Percentiles rank a stretch among this genome's conserved stretches.
Conservation (phyloP, 2,888 invertebrate species). For the Sicus ferrugineus region DNA sequence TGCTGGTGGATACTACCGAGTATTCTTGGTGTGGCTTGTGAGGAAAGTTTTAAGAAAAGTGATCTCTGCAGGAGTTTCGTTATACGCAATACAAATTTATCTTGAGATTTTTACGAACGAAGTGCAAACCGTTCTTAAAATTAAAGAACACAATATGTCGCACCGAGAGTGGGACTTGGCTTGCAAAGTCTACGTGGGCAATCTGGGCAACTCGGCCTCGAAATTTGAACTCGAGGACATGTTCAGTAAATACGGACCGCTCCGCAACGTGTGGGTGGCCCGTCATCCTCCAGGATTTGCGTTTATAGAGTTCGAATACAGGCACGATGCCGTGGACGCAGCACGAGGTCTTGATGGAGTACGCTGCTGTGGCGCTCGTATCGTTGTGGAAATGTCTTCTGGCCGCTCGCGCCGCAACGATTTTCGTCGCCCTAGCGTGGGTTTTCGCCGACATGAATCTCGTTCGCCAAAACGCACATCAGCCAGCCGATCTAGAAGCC, state of each 20-base stretch:
- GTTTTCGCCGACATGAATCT: too few species aligned
- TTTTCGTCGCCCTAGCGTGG: conserved; percentile 64
- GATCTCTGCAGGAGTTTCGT: neutral
- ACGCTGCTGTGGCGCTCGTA: conserved; percentile 87
- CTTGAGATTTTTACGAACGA: too few species aligned
- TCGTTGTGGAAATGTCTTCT: conserved; percentile 92
- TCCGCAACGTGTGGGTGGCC: conserved; percentile 91
- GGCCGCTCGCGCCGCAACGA: conserved; percentile 81
- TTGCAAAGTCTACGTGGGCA: conserved; percentile 90
- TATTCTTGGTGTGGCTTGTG: too few species aligned
- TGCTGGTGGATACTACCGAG: too few species aligned
- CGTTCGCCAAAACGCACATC: too few species aligned
- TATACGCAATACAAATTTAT: neutral
- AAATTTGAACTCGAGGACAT: conserved; percentile 85
- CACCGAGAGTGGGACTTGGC: conserved; percentile 80
- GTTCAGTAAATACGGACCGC: conserved; percentile 83
- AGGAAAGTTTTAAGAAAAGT: neutral
- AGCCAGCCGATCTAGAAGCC: too few species aligned
- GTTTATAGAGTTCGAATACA: conserved; percentile 87
- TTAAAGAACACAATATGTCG: conserved; percentile 53
- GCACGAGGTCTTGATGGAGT: conserved; percentile 81
- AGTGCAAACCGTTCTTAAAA: conserved; percentile 23
- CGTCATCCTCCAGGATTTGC: conserved; percentile 90
- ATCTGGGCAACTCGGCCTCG: conserved; percentile 85
- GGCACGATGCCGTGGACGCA: conserved; percentile 85